A percentile compares a stretch with the other conserved stretches of the same genome.
Conservation (phyloP, 1,140 invertebrate species). For the Linepithema humile region DNA sequence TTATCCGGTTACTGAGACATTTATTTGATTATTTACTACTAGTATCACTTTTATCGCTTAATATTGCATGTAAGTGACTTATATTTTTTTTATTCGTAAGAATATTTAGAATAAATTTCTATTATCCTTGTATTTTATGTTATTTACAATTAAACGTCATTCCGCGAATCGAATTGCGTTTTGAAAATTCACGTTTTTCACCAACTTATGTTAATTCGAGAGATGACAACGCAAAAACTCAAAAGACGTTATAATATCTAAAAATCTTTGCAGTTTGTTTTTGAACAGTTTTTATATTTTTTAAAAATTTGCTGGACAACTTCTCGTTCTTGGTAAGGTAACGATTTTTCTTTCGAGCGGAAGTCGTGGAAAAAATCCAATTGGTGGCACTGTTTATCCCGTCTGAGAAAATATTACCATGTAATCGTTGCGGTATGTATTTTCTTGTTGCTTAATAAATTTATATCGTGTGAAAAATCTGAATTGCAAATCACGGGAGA, state of each 20-base stretch:
- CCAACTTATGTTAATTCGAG: background rate
- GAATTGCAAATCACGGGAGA: background rate
- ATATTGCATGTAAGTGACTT: too few species aligned
- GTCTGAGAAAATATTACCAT: background rate
- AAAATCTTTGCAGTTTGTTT: too few species aligned
- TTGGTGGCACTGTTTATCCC: background rate
- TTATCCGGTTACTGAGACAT: too few species aligned
- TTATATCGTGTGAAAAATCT: too few species aligned
- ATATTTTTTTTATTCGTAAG: too few species aligned
- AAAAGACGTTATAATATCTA: background rate
- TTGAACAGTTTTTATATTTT: too few species aligned
- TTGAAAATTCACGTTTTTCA: background rate
- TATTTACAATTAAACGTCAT: background rate
- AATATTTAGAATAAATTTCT: too few species aligned
- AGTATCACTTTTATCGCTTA: too few species aligned
- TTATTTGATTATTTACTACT: too few species aligned
- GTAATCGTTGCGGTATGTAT: constrained; percentile 25
- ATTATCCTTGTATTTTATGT: too few species aligned
- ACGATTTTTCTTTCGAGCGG: background rate
- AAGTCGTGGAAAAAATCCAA: background rate
- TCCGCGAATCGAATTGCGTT: background rate
- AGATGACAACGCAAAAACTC: background rate
- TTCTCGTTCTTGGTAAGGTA: background rate
- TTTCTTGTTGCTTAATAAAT: too few species aligned
- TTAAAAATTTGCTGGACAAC: too few species aligned